phyloP scores from a whole-genome alignment of 2,113 vertebrate species.

The Aegithalos caudatus region DNA sequence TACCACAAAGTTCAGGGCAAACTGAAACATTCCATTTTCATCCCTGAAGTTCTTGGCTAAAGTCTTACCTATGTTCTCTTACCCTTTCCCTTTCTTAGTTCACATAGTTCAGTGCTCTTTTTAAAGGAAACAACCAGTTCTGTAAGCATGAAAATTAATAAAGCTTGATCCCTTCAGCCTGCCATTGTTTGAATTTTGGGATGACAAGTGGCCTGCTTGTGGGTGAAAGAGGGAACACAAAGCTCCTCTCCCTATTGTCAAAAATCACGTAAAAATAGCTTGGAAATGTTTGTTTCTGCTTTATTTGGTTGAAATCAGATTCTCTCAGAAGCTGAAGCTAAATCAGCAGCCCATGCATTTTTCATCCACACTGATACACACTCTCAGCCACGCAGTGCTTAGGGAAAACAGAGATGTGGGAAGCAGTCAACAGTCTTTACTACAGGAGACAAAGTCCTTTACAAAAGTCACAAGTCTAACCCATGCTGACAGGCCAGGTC shows the following conservation, averaged over 20 bases:
- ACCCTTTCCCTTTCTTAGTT: not conserved
- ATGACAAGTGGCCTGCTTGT: not conserved
- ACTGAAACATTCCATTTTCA: not conserved
- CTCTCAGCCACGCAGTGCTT: not conserved
- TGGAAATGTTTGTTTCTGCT: not conserved
- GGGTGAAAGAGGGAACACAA: not conserved
- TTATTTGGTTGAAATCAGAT: not conserved
- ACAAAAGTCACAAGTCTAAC: not conserved
- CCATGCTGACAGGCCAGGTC: not conserved
- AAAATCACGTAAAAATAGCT: not conserved
- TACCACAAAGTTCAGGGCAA: not conserved
- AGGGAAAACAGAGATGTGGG: not conserved
- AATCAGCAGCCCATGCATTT: not conserved
- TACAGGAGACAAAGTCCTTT: not conserved
- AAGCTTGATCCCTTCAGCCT: not conserved
- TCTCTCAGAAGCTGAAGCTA: not conserved
- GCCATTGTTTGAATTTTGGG: not conserved
- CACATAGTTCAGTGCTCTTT: not conserved
- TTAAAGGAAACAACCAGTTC: not conserved
- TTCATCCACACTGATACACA: not conserved
- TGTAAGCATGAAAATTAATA: not conserved
- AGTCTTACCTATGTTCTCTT: not conserved
- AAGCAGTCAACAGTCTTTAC: not conserved
- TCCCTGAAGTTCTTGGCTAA: not conserved
- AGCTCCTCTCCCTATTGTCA: not conserved